Percentiles rank a stretch among this genome's conserved stretches.
Conservation (phyloP, 2,888 invertebrate genomes). For the Peribatodes rhomboidaria region DNA sequence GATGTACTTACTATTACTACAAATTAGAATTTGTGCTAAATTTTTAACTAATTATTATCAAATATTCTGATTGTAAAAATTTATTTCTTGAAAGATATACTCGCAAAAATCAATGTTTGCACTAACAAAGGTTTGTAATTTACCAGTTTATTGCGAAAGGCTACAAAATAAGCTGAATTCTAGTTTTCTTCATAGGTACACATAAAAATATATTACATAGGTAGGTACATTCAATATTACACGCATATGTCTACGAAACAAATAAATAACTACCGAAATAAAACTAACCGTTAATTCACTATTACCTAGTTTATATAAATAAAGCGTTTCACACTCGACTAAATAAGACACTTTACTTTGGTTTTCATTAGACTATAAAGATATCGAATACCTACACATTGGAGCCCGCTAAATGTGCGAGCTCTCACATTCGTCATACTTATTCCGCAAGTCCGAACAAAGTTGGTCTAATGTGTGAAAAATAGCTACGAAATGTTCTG, state of each 20-base stretch:
- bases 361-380: conserved; percentile 76
- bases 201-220: neutral
- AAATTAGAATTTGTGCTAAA: neutral
- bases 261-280: conserved; percentile 20
- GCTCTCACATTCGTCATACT: too few species aligned
- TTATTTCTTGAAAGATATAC: neutral
- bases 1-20: neutral
- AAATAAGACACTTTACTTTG: conserved; percentile 83
- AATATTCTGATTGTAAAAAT: neutral
- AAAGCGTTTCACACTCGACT: conserved; percentile 85
- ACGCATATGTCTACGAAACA: neutral
- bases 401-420: neutral
- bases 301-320: conserved; percentile 69
- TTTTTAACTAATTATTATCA: neutral
- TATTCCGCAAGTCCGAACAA: neutral
- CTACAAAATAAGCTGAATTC: conserved; percentile 3
- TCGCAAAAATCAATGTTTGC: neutral
- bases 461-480: neutral
- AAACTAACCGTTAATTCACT: conserved; percentile 12
- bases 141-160: neutral
- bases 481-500: neutral
- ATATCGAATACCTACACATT: conserved; percentile 33
- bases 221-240: too few species aligned
- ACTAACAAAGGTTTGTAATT: neutral
- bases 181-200: neutral